A percentile compares a stretch with the other conserved stretches of the same genome.
phyloP scores from a whole-genome alignment of 2,113 vertebrate genomes.

The Peromyscus maniculatus region DNA sequence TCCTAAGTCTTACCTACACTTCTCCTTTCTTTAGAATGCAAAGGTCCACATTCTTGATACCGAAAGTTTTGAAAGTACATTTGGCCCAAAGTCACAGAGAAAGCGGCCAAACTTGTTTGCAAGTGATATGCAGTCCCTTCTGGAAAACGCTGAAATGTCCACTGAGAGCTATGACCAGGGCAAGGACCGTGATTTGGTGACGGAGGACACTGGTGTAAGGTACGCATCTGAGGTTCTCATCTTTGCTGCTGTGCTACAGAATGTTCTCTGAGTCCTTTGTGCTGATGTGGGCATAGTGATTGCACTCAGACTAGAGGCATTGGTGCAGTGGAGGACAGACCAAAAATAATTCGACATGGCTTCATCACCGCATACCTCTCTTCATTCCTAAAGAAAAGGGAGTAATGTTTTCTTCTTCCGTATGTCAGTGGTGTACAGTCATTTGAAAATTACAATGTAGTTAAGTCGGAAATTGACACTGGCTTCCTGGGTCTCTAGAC shows the following conservation, averaged over 20 bases:
- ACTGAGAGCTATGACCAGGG: constrained; percentile 88
- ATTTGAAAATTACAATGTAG: neutral
- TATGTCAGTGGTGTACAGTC: neutral
- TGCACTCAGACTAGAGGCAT: neutral
- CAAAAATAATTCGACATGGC: neutral
- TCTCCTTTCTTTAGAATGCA: constrained; percentile 89
- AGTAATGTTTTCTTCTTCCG: neutral
- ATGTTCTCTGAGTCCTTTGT: neutral
- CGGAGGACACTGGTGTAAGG: constrained; percentile 96
- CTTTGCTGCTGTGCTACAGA: neutral
- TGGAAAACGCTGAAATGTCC: constrained; percentile 91
- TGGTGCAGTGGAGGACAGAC: neutral
- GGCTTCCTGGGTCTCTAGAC: neutral
- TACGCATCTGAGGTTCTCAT: constrained; percentile 72
- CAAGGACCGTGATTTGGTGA: constrained; percentile 94
- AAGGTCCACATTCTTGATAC: constrained; percentile 99
- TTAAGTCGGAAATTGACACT: constrained; percentile 35
- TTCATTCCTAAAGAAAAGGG: neutral
- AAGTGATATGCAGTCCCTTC: constrained; percentile 93
- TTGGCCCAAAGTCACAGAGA: constrained; percentile 97
- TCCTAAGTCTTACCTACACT: neutral
- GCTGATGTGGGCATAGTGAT: neutral
- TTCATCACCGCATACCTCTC: neutral
- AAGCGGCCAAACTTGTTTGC: constrained; percentile 93
- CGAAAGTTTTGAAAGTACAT: constrained; percentile 96